Conservation (phyloP, 2,113 vertebrate species). For the Platysteira castanea region DNA sequence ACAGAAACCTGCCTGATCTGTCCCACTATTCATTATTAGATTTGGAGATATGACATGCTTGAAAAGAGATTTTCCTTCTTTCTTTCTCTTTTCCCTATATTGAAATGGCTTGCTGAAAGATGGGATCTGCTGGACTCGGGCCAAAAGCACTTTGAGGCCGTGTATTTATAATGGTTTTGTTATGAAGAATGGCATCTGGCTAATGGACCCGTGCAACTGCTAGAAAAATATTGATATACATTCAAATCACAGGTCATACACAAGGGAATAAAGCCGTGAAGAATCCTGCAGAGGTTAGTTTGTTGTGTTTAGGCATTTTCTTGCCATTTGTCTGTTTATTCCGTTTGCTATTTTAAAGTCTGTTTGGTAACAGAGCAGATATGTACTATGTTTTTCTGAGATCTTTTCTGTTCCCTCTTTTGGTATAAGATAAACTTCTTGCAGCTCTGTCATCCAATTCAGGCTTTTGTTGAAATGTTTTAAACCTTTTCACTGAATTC, state of each 20-base stretch:
- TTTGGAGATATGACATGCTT: not conserved
- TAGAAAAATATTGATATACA: constrained; percentile 43
- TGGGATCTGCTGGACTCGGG: not conserved
- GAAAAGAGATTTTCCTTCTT: not conserved
- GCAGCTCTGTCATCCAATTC: not conserved
- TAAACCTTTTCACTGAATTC: constrained; percentile 21
- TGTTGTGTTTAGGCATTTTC: not conserved
- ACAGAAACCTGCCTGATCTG: not conserved
- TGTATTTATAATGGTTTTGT: constrained; percentile 50
- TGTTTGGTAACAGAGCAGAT: not conserved
- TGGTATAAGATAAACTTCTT: constrained; percentile 8
- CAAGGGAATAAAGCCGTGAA: not conserved
- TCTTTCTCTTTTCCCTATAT: not conserved
- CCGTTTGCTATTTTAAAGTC: not conserved
- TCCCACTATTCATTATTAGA: not conserved
- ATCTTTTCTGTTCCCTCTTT: constrained; percentile 7
- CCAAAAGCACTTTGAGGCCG: constrained; percentile 51
- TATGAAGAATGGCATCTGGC: constrained; percentile 53
- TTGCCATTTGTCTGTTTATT: constrained; percentile 19
- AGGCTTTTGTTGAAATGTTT: constrained; percentile 34
- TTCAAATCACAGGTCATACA: constrained; percentile 4
- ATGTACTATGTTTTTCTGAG: not conserved
- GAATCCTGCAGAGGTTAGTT: not conserved
- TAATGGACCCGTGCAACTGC: constrained; percentile 48
- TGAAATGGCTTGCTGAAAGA: constrained; percentile 33